Percentiles rank a stretch among this genome's conserved stretches.
These are phyloP conservation scores for Rhabdomys dilectus DNA, from an alignment of 2,113 vertebrate species.

Conservation along the genomic window DNA sequence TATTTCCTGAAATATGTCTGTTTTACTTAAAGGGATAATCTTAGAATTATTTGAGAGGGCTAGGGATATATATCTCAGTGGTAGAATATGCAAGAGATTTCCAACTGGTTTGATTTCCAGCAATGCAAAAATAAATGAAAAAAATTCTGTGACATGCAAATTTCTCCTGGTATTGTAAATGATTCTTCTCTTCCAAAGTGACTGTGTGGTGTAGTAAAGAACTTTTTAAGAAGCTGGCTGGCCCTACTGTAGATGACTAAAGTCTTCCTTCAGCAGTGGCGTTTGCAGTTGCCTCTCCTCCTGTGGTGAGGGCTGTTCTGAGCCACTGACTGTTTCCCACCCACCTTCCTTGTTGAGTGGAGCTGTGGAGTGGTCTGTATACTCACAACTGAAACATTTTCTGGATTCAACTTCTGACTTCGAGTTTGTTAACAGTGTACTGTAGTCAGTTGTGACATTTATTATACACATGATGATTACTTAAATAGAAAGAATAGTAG, in stretches of 20 bases:
- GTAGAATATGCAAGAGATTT: background rate
- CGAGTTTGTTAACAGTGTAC: background rate
- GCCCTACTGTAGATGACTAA: background rate
- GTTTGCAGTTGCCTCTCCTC: background rate
- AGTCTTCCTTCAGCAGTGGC: background rate
- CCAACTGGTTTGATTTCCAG: background rate
- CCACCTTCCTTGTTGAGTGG: background rate
- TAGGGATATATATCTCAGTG: background rate
- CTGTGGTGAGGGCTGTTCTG: background rate
- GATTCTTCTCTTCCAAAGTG: constrained; percentile 11
- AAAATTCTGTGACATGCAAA: background rate
- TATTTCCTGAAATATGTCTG: background rate
- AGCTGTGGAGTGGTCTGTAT: background rate
- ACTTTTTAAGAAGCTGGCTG: background rate
- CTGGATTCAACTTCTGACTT: background rate
- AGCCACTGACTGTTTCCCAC: background rate
- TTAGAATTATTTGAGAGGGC: background rate
- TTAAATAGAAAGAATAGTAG: background rate
- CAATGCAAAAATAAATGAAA: background rate
- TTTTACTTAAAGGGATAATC: background rate
- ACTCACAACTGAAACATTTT: background rate
- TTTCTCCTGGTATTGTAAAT: background rate
- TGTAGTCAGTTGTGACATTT: background rate
- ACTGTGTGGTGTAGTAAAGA: background rate
- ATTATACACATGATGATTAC: background rate